A percentile compares a stretch with the other conserved stretches of the same genome.
These are phyloP conservation scores for Dendrocopos noguchii DNA, from an alignment of 2,113 vertebrate genomes.

Conservation along the genomic window DNA sequence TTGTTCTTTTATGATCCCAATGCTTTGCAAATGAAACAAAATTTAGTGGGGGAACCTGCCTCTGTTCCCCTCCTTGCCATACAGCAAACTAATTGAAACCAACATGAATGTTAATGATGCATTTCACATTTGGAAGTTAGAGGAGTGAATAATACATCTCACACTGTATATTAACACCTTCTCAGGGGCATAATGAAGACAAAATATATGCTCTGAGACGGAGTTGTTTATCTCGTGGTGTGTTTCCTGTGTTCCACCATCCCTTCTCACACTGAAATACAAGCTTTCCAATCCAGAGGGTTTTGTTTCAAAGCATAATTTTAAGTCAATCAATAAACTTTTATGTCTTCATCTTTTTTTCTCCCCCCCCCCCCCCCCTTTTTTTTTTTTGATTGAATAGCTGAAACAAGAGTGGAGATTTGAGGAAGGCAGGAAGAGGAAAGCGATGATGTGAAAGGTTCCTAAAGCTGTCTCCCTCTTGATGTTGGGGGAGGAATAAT, in stretches of 20 bases:
- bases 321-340: constrained; percentile 53
- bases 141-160: constrained; percentile 78
- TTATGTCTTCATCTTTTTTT: not conserved
- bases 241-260: not conserved
- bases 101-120: constrained; percentile 83
- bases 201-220: constrained; percentile 57
- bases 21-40: not conserved
- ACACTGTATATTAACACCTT: constrained; percentile 77
- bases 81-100: constrained; percentile 75
- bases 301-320: constrained; percentile 51
- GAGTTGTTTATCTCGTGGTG: constrained; percentile 51
- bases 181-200: constrained; percentile 74
- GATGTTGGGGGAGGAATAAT: not conserved
- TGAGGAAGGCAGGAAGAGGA: not conserved
- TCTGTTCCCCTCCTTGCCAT: constrained; percentile 51
- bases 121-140: constrained; percentile 78
- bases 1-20: not conserved
- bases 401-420: not conserved
- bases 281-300: not conserved
- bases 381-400: not conserved
- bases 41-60: constrained; percentile 26
- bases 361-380: too few relatives aligned
- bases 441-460: not conserved
- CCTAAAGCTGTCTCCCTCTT: not conserved
- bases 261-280: not conserved